Evolutionary conservation across 1,140 invertebrate genomes (phyloP), one percentile per base, ranked within the genome.

Genomic region (Lasioglossum baleicum): DNA sequence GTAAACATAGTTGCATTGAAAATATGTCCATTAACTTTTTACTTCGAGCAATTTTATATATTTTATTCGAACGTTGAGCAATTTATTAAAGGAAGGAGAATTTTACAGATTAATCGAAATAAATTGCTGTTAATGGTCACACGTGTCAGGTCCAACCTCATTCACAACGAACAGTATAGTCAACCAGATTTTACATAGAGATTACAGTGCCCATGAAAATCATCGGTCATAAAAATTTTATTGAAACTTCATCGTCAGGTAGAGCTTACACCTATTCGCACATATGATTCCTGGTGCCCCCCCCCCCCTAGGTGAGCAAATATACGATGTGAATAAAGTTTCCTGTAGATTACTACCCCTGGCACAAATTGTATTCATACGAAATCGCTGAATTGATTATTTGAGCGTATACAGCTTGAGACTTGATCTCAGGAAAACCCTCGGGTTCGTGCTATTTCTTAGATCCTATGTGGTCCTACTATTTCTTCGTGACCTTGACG

Each of bases 171-270:
- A n/a, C 56, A 58, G n/a, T 58, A 51, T 4, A 13, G 48, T 63
- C 35, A 69, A 76, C 42, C 51, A 40, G 26, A 76, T 40, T 69
- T 69, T 35, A 56, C 20, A 75, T 7, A 2, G 42, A 7, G 10
- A 26, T 10, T 17, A 42, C 42, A 42, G 42, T 26, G 26, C 17
- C 8, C n/a, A 15, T 22, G 22, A 15, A 56, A 11, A 53, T 2
- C 22, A 67, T 11, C 58, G 15, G 20, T 66, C 6, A 15, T 15
- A 10, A 13, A 53, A 70, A 58, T 79, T 72, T 72, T n/a, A 35
- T 11, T 7, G 44, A 15, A 51, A 15, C 2, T 51, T 67, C 22
- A 22, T 26, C 4, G n/a, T 26, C n/a, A 2, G 17, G 2, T 68
- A 48, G 7, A 7, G 4, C 10, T 74, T 40, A 48, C 42, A 61